These are phyloP conservation scores for Scaptomyza graminum DNA, from an alignment of 1,140 invertebrate genomes.

Conservation along the genomic window DNA sequence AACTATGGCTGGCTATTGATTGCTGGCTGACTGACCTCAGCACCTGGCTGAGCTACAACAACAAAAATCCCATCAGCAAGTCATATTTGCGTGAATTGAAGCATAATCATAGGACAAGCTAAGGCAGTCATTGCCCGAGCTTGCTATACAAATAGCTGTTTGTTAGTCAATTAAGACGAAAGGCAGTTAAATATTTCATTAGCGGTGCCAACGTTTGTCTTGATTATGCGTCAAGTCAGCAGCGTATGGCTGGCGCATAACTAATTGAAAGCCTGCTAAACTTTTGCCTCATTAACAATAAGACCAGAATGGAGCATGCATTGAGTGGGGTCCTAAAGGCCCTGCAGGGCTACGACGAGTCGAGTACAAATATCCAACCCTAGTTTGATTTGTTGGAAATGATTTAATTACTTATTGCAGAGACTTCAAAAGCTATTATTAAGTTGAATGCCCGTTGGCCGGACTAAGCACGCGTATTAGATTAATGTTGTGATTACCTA, in stretches of 20 bases:
- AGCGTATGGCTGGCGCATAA: conserved; percentile 46
- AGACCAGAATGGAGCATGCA: conserved; percentile 29
- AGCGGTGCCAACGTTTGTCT: conserved; percentile 63
- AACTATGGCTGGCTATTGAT: conserved; percentile 20
- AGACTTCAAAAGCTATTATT: conserved; percentile 64
- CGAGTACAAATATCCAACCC: neutral
- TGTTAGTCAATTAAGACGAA: conserved; percentile 63
- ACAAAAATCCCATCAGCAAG: neutral
- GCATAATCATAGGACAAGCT: neutral
- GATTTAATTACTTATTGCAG: conserved; percentile 69
- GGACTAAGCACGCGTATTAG: conserved; percentile 64
- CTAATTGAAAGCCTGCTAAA: conserved; percentile 78
- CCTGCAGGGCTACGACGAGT: neutral
- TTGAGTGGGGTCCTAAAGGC: conserved; percentile 2
- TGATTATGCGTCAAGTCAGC: conserved; percentile 58
- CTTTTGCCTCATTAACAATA: conserved; percentile 78
- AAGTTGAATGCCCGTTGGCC: conserved; percentile 53
- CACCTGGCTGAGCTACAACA: neutral
- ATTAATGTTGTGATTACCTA: conserved; percentile 71
- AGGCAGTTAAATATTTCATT: conserved; percentile 72
- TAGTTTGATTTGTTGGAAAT: conserved; percentile 66
- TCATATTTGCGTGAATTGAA: neutral
- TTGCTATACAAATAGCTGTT: conserved; percentile 61
- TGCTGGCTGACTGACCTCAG: neutral
- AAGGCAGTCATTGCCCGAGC: conserved; percentile 20